phyloP scores from a whole-genome alignment of 2,797 vertebrate genomes.

The Mus caroli region DNA sequence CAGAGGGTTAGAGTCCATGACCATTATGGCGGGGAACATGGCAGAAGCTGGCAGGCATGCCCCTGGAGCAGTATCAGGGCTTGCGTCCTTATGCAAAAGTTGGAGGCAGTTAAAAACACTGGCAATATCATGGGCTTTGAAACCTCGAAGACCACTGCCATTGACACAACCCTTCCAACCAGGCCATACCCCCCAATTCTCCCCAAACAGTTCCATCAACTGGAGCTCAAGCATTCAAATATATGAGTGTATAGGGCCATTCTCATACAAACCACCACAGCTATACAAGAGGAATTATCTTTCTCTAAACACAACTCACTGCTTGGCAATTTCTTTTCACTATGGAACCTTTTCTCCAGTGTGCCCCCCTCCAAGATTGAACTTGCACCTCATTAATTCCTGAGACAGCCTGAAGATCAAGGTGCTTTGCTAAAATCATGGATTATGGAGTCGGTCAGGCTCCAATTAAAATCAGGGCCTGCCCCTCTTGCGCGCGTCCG shows the following conservation, averaged over 20 bases:
- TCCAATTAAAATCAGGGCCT: background rate
- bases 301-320: background rate
- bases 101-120: background rate
- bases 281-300: background rate
- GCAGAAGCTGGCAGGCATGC: background rate
- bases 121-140: background rate
- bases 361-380: background rate
- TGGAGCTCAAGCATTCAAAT: background rate
- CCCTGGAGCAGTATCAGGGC: background rate
- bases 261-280: background rate
- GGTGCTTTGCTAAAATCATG: background rate
- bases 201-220: background rate
- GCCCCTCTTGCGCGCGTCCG: no score
- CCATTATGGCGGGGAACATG: background rate
- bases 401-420: slow-evolving; percentile 28
- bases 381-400: background rate
- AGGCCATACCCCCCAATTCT: background rate
- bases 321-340: background rate
- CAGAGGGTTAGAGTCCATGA: background rate
- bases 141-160: background rate
- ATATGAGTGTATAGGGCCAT: background rate
- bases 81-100: no score
- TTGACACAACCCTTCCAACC: background rate
- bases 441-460: background rate
- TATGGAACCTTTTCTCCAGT: background rate